Percentiles rank a stretch among this genome's conserved stretches.
Conservation (phyloP, 2,797 vertebrate species). For the Oreochromis mossambicus region DNA sequence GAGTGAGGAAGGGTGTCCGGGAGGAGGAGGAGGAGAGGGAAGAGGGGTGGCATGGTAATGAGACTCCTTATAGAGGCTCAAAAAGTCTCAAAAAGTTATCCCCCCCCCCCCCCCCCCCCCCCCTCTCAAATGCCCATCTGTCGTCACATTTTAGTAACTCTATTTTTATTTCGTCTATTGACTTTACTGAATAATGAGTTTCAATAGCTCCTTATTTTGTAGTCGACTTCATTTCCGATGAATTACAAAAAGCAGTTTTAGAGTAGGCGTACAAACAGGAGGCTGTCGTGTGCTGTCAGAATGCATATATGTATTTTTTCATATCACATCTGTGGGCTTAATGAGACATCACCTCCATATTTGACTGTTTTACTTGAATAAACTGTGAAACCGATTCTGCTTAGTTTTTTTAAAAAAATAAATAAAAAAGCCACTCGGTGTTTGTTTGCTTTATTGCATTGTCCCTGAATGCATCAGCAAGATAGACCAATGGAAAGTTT, state of each 20-base stretch:
- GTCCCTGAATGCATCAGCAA: constrained; percentile 36
- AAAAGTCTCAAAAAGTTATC: constrained; percentile 68
- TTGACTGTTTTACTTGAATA: neutral
- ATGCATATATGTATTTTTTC: neutral
- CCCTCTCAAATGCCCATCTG: constrained; percentile 27
- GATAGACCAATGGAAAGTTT: constrained; percentile 42
- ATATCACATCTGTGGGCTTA: neutral
- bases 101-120: neutral
- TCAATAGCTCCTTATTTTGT: neutral
- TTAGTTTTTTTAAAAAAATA: accelerated
- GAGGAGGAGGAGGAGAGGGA: neutral
- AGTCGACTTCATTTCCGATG: neutral
- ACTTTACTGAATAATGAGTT: neutral
- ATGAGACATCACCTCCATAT: neutral
- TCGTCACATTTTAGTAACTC: neutral
- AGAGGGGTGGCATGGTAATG: constrained; percentile 74
- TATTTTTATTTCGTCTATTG: neutral
- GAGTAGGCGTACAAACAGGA: neutral
- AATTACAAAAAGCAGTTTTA: neutral
- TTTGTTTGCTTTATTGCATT: neutral
- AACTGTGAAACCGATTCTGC: neutral
- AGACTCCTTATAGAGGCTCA: constrained; percentile 78
- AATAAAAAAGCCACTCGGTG: neutral
- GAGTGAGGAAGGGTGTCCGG: constrained; percentile 76
- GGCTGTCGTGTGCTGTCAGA: neutral